phyloP scores from a whole-genome alignment of 30 jellyfish, hydroid and myxozoan species.

The Sanderia malayensis region DNA sequence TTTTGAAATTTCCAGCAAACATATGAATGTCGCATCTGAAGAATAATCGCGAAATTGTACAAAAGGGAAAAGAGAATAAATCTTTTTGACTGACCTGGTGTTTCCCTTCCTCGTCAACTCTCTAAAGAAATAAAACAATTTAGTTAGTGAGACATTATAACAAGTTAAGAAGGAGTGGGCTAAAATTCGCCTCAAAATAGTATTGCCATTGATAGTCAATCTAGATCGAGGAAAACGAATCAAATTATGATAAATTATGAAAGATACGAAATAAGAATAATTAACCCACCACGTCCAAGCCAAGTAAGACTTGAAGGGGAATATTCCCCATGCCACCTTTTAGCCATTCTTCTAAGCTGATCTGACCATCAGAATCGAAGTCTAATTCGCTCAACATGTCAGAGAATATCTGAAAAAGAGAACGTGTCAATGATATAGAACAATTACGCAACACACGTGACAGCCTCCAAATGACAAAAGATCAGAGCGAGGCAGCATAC shows the following conservation, averaged over 20 bases:
- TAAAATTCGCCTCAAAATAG: too few relatives aligned
- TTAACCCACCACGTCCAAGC: constrained; percentile 83
- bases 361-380: constrained; percentile 94
- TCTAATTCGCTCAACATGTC: constrained; percentile 98
- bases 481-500: too few relatives aligned
- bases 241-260: neutral
- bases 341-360: constrained; percentile 92
- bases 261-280: neutral
- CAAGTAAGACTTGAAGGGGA: constrained; percentile 90
- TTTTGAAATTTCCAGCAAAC: neutral
- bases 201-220: too few relatives aligned
- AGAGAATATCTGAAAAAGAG: constrained; percentile 65
- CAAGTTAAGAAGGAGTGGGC: too few relatives aligned
- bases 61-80: neutral
- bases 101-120: constrained; percentile 93
- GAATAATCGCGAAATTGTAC: neutral
- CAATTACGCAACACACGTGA: too few relatives aligned
- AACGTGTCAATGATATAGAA: too few relatives aligned
- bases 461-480: too few relatives aligned
- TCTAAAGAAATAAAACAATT: constrained; percentile 40
- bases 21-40: too few relatives aligned
- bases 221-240: neutral
- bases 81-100: constrained; percentile 62
- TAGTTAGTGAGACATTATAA: too few relatives aligned
- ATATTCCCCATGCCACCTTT: constrained; percentile 99